Percentiles rank a stretch among this genome's conserved stretches.
These are phyloP conservation scores for Pontoporia blainvillei DNA, from an alignment of 2,113 vertebrate genomes.

Conservation along the genomic window DNA sequence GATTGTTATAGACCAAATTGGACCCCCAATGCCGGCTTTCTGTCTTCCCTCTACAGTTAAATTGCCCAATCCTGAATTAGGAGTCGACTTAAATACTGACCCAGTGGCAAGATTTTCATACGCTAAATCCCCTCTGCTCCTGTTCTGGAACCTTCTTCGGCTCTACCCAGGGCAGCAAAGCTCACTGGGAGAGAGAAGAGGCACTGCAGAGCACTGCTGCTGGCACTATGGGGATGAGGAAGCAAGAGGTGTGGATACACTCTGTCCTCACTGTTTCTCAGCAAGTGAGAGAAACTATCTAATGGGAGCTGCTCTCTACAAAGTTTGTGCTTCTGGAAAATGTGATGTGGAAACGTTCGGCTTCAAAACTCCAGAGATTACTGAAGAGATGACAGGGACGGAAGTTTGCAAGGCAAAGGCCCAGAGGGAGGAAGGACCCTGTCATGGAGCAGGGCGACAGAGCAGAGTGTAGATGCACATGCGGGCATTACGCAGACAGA, in stretches of 20 bases:
- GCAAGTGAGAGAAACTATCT: background rate
- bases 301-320: constrained; percentile 37
- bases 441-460: constrained; percentile 68
- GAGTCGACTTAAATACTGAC: background rate
- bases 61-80: background rate
- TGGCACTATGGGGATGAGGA: background rate
- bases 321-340: constrained; percentile 56
- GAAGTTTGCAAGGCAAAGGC: constrained; percentile 70
- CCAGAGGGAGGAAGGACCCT: constrained; percentile 76
- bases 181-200: background rate
- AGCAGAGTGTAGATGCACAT: constrained; percentile 76
- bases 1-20: background rate
- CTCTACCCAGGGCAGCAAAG: background rate
- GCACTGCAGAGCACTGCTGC: background rate
- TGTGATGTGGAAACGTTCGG: constrained; percentile 43
- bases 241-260: background rate
- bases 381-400: constrained; percentile 64
- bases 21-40: background rate
- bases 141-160: background rate
- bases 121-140: background rate
- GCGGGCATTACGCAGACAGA: constrained; percentile 85
- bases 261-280: background rate
- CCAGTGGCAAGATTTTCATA: background rate
- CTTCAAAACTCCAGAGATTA: constrained; percentile 59
- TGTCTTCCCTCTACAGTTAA: background rate